A percentile compares a stretch with the other conserved stretches of the same genome.
Conservation (phyloP, 2,797 vertebrate genomes). For the Adrianichthys oophorus region DNA sequence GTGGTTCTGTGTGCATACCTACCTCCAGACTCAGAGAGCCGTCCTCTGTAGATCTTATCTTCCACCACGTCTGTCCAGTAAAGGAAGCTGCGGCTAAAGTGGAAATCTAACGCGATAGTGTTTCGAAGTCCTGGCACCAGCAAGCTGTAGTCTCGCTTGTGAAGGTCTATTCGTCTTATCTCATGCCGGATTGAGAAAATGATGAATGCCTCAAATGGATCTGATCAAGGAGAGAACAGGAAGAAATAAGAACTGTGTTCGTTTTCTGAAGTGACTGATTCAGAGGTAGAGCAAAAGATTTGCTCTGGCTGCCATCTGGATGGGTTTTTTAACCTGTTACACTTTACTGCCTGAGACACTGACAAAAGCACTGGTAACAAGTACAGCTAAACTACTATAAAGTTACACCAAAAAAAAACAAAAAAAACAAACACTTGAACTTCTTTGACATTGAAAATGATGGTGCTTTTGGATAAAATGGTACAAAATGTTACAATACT, state of each 20-base stretch:
- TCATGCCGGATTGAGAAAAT: constrained; percentile 99
- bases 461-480: no score
- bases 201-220: constrained; percentile 98
- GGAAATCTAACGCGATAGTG: constrained; percentile 98
- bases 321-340: no score
- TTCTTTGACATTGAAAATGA: no score
- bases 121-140: constrained; percentile 95
- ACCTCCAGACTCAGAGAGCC: constrained; percentile 93
- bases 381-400: no score
- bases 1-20: constrained; percentile 24
- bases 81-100: constrained; percentile 93
- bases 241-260: constrained; percentile 4
- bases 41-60: constrained; percentile 97
- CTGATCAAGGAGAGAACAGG: constrained; percentile 67
- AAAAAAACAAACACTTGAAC: no score
- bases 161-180: constrained; percentile 97
- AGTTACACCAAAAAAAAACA: no score
- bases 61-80: constrained; percentile 99
- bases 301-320: no score
- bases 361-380: no score
- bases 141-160: constrained; percentile 96
- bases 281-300: not conserved
- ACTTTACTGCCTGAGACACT: no score
- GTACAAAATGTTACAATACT: no score
- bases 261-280: no score